These are phyloP conservation scores for Myxocyprinus asiaticus DNA, from an alignment of 2,113 vertebrate species.

Conservation along the genomic window DNA sequence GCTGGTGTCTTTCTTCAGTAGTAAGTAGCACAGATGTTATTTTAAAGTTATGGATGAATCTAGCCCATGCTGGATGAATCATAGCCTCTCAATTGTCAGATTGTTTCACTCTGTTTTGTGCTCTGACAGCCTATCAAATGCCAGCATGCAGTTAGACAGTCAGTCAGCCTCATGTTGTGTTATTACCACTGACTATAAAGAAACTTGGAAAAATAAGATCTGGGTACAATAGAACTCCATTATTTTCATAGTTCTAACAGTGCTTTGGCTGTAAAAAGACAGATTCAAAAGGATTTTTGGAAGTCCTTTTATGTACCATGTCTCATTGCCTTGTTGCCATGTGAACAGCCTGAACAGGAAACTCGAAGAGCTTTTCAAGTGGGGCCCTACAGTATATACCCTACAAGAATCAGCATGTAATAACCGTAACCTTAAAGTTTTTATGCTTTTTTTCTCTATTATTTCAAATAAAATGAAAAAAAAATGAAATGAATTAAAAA, in stretches of 20 bases:
- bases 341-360: constrained; percentile 34
- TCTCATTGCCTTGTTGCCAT: constrained; percentile 51
- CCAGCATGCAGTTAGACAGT: constrained; percentile 42
- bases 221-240: constrained; percentile 27
- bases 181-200: constrained; percentile 43
- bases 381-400: neutral
- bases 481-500: no score
- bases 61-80: constrained; percentile 34
- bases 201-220: constrained; percentile 42
- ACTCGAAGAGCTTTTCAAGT: constrained; percentile 1
- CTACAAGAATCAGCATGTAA: neutral
- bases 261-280: constrained; percentile 1
- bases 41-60: constrained; percentile 17
- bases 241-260: constrained; percentile 22
- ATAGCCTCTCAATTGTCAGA: constrained; percentile 45
- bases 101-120: constrained; percentile 43
- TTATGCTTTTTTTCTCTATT: no score
- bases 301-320: constrained; percentile 38
- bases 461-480: no score
- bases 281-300: constrained; percentile 26
- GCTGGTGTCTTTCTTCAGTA: constrained; percentile 33
- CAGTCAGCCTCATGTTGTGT: constrained; percentile 39
- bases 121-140: constrained; percentile 51
- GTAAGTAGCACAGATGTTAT: constrained; percentile 23
- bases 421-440: no score